Percentiles rank a stretch among this genome's conserved stretches.
These are phyloP conservation scores for Rostratula benghalensis DNA, from an alignment of 2,113 vertebrate genomes.

Conservation along the genomic window DNA sequence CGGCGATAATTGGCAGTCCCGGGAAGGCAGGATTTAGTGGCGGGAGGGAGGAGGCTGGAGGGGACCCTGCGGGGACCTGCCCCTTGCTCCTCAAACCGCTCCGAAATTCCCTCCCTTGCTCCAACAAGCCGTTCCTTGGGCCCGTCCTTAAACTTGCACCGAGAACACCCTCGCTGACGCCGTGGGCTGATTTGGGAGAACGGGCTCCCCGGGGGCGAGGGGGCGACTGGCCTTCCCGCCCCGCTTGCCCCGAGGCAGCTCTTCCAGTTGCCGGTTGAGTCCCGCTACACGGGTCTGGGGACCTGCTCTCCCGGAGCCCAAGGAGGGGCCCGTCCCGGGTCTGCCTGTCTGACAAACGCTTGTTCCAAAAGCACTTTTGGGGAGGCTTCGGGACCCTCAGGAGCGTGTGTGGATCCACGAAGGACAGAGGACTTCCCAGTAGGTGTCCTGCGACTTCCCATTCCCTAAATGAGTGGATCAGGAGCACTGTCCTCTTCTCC, in stretches of 20 bases:
- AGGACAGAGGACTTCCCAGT: not conserved
- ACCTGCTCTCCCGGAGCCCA: not conserved
- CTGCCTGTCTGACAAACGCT: not conserved
- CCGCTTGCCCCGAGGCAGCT: not conserved
- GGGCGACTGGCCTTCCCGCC: not conserved
- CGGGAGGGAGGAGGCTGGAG: not conserved
- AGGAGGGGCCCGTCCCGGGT: not conserved
- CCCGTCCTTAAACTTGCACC: not conserved
- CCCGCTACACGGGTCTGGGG: not conserved
- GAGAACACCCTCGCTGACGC: not conserved
- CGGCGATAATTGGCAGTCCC: not conserved
- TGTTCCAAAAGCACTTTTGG: not conserved
- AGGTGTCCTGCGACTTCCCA: not conserved
- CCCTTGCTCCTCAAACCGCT: not conserved
- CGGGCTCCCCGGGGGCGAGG: too few relatives aligned
- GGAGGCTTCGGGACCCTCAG: accelerated
- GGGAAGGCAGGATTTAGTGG: not conserved
- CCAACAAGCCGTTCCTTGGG: not conserved
- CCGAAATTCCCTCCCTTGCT: not conserved
- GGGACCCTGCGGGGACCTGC: not conserved
- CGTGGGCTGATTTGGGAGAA: not conserved
- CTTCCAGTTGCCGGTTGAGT: too few relatives aligned
- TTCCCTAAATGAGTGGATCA: too few relatives aligned
- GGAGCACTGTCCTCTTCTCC: not conserved
- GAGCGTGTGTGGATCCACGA: not conserved